Percentiles rank a stretch among this genome's conserved stretches.
phyloP scores from a whole-genome alignment of 2,113 vertebrate genomes.

The Megalops atlanticus region DNA sequence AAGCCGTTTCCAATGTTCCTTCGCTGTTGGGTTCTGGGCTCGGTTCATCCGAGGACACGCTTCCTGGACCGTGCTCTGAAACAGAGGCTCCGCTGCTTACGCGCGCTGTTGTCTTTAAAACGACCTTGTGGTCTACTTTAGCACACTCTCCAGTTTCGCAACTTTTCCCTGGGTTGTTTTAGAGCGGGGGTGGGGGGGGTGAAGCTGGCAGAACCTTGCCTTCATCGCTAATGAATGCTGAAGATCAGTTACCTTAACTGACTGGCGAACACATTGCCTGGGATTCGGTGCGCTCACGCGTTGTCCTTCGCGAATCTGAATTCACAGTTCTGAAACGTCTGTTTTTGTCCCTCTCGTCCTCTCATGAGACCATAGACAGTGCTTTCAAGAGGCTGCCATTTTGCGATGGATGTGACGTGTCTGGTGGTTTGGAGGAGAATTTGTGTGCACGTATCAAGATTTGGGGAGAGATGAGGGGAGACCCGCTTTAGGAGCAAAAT shows the following conservation, averaged over 20 bases:
- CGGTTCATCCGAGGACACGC: slow-evolving; percentile 70
- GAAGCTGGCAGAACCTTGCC: slow-evolving; percentile 33
- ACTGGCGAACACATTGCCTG: slow-evolving; percentile 11
- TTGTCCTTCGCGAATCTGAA: background rate
- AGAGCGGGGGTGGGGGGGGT: slow-evolving; percentile 54
- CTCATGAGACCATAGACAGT: background rate
- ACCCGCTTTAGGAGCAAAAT: no score
- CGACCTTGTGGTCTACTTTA: slow-evolving; percentile 70
- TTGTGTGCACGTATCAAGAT: no score
- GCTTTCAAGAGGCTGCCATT: no score
- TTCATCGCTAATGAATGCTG: slow-evolving; percentile 48
- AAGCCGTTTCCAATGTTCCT: slow-evolving; percentile 10
- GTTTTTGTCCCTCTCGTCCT: background rate
- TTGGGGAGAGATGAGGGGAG: no score
- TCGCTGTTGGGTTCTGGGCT: slow-evolving; percentile 39
- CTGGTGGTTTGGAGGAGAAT: no score
- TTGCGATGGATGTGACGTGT: no score
- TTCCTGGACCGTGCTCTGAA: slow-evolving; percentile 64
- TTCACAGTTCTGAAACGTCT: background rate
- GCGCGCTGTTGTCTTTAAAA: slow-evolving; percentile 73
- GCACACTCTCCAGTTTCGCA: slow-evolving; percentile 61
- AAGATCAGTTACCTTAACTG: slow-evolving; percentile 40
- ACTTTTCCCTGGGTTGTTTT: slow-evolving; percentile 61
- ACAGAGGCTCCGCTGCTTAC: slow-evolving; percentile 66
- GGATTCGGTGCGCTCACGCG: background rate